phyloP scores from a whole-genome alignment of 2,113 vertebrate species.

The Speoplatyrhinus poulsoni region DNA sequence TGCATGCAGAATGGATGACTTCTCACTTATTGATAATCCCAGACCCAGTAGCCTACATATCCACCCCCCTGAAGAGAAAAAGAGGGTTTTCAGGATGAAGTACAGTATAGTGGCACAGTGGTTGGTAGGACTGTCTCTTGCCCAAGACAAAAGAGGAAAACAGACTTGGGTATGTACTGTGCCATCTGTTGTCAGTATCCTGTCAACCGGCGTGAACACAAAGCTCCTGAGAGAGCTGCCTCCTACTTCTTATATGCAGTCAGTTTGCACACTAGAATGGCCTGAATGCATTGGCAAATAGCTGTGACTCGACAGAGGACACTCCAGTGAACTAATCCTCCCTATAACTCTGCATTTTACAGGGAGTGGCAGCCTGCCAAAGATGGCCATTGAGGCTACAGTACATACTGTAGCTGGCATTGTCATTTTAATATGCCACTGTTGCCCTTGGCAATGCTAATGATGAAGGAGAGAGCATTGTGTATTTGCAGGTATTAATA shows the following conservation, averaged over 20 bases:
- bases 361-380: constrained; percentile 57
- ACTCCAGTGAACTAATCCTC: constrained; percentile 67
- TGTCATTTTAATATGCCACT: constrained; percentile 51
- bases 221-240: constrained; percentile 50
- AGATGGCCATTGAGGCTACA: constrained; percentile 39
- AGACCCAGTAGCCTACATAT: neutral
- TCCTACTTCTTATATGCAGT: constrained; percentile 58
- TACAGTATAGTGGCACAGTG: constrained; percentile 7
- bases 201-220: constrained; percentile 49
- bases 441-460: constrained; percentile 36
- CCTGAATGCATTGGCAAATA: constrained; percentile 65
- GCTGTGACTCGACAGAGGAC: constrained; percentile 64
- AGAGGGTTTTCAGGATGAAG: constrained; percentile 14
- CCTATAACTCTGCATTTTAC: constrained; percentile 59
- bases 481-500: constrained; percentile 16
- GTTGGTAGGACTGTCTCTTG: constrained; percentile 29
- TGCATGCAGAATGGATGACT: constrained; percentile 15
- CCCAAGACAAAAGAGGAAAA: constrained; percentile 47
- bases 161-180: constrained; percentile 24
- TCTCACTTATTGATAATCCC: constrained; percentile 13
- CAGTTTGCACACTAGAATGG: constrained; percentile 65
- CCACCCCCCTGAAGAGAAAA: neutral
- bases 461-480: constrained; percentile 20
- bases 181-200: constrained; percentile 53
- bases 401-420: constrained; percentile 21